Evolutionary conservation across 2,797 vertebrate genomes (phyloP).

Genomic region (Fringilla coelebs): DNA sequence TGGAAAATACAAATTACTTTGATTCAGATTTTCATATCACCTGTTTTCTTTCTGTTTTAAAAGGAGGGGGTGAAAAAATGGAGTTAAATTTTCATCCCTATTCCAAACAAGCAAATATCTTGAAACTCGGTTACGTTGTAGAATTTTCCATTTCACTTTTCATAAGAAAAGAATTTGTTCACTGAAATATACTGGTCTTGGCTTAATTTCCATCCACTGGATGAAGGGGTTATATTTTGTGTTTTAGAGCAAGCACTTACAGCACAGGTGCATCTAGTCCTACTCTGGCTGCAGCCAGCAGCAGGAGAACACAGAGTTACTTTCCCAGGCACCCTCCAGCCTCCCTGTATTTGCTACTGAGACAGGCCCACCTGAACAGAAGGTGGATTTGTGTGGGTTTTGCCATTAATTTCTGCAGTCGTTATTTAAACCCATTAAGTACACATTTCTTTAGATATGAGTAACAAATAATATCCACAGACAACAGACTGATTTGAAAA

Average conservation of each 20-base stretch:
- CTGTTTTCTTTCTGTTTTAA: not conserved
- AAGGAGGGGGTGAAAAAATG: not conserved
- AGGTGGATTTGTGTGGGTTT: not conserved
- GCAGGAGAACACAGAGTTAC: not conserved
- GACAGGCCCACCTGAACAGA: not conserved
- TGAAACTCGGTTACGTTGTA: not conserved
- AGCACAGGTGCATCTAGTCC: not conserved
- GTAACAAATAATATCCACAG: not conserved
- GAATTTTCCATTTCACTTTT: not conserved
- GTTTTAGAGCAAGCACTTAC: not conserved
- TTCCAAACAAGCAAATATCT: not conserved
- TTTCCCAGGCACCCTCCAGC: accelerated
- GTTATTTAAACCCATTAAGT: not conserved
- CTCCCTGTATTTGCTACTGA: not conserved
- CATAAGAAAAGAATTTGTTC: not conserved
- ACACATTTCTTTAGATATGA: not conserved
- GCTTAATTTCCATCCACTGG: not conserved
- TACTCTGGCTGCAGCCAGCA: not conserved
- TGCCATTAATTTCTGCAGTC: not conserved
- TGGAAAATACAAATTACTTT: not conserved
- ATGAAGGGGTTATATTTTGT: not conserved
- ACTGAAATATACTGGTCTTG: not conserved
- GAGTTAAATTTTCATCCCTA: not conserved
- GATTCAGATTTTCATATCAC: not conserved
- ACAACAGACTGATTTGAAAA: not conserved